phyloP scores from a whole-genome alignment of 1,140 invertebrate species.

The Luehdorfia chinensis region DNA sequence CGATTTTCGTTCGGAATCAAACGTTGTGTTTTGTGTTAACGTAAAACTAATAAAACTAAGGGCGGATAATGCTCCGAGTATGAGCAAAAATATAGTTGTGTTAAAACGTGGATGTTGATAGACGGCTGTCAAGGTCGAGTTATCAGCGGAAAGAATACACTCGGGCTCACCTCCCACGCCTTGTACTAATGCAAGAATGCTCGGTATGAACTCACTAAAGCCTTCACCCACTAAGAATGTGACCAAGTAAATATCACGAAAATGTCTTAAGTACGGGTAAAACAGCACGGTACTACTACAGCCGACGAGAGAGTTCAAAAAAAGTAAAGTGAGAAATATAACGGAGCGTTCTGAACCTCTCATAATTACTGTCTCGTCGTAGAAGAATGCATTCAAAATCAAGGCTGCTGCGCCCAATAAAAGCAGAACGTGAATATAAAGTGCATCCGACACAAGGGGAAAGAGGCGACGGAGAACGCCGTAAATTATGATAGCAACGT shows the following conservation, averaged over 20 bases:
- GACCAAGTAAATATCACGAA: constrained; percentile 84
- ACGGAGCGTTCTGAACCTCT: constrained; percentile 82
- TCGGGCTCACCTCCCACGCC: constrained; percentile 84
- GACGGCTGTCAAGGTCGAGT: constrained; percentile 35
- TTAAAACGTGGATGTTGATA: constrained; percentile 79
- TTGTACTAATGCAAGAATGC: constrained; percentile 89
- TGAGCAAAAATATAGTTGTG: constrained; percentile 83
- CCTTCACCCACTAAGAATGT: constrained; percentile 85
- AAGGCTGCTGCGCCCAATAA: constrained; percentile 81
- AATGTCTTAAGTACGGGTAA: constrained; percentile 92
- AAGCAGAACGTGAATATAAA: constrained; percentile 84
- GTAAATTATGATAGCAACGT: constrained; percentile 89
- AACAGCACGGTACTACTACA: constrained; percentile 95
- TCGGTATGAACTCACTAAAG: constrained; percentile 93
- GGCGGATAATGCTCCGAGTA: constrained; percentile 80
- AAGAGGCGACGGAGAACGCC: constrained; percentile 72
- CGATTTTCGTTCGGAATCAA: constrained; percentile 57
- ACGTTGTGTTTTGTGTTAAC: constrained; percentile 72
- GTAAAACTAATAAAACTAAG: constrained; percentile 79
- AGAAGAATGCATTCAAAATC: constrained; percentile 85
- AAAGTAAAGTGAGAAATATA: constrained; percentile 85
- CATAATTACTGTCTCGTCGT: constrained; percentile 80
- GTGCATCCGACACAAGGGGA: constrained; percentile 77
- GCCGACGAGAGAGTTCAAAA: constrained; percentile 90
- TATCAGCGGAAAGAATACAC: constrained; percentile 62